Percentiles rank a stretch among this genome's conserved stretches.
Conservation (phyloP, 2,888 invertebrate species). For the Aporophyla nigra region DNA sequence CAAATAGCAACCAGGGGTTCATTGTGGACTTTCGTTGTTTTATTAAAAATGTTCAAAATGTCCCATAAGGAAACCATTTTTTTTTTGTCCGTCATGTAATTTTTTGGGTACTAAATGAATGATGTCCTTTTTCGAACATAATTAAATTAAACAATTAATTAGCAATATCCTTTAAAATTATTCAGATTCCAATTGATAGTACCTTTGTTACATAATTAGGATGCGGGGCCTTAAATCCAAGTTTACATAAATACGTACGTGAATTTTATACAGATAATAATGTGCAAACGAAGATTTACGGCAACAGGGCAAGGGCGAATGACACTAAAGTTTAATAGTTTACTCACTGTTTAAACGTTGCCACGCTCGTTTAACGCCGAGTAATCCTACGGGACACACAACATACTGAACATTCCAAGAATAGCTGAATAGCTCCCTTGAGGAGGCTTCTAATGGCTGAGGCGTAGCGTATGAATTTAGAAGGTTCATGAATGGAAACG, state of each 20-base stretch:
- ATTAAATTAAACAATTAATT: too few species aligned
- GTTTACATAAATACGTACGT: background rate
- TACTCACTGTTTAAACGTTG: background rate
- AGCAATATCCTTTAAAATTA: too few species aligned
- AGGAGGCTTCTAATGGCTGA: conserved; percentile 7
- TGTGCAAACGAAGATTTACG: background rate
- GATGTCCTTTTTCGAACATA: too few species aligned
- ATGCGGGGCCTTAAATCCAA: too few species aligned
- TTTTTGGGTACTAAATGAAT: too few species aligned
- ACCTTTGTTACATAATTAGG: too few species aligned
- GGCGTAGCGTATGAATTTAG: conserved; percentile 26
- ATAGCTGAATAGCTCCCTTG: conserved; percentile 23
- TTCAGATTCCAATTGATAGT: too few species aligned
- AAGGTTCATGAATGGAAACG: conserved; percentile 6
- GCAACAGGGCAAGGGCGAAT: background rate
- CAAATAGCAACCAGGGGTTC: too few species aligned
- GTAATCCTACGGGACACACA: conserved; percentile 28
- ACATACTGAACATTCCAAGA: conserved; percentile 25
- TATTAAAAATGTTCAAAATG: too few species aligned
- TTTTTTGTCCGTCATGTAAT: too few species aligned
- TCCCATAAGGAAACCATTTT: too few species aligned
- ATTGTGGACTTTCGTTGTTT: too few species aligned
- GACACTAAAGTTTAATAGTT: conserved; percentile 5
- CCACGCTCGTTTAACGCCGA: conserved; percentile 1
- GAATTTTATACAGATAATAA: accelerated